Conservation (phyloP, 2,113 vertebrate species). For the Ciconia stormi region DNA sequence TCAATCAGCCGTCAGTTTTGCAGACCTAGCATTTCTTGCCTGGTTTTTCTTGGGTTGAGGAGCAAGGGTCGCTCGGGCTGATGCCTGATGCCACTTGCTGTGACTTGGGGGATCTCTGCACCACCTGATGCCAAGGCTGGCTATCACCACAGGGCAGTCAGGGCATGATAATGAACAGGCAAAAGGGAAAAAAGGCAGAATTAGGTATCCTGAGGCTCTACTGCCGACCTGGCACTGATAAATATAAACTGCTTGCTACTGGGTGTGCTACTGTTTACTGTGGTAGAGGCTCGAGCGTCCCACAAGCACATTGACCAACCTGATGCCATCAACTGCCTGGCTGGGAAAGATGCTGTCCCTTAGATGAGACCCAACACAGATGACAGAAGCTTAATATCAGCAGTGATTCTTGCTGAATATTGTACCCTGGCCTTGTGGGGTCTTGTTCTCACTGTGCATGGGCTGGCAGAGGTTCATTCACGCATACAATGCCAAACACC, state of each 20-base stretch:
- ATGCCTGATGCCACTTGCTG: neutral
- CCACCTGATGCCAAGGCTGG: neutral
- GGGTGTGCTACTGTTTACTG: accelerated
- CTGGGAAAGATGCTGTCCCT: neutral
- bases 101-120: neutral
- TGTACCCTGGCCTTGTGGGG: neutral
- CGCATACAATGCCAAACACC: neutral
- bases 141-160: neutral
- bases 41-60: neutral
- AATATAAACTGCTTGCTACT: neutral
- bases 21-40: neutral
- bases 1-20: neutral
- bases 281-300: accelerated
- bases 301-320: no score
- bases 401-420: neutral
- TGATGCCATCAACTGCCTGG: neutral
- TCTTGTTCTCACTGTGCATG: accelerated
- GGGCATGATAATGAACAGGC: accelerated
- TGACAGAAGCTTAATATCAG: neutral
- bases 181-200: neutral
- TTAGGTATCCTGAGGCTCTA: neutral
- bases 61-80: accelerated
- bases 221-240: neutral
- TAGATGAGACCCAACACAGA: neutral
- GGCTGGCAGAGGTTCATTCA: neutral